A percentile compares a stretch with the other conserved stretches of the same genome.
Evolutionary conservation across 2,113 vertebrate species (phyloP).

Genomic region (Camelus dromedarius): DNA sequence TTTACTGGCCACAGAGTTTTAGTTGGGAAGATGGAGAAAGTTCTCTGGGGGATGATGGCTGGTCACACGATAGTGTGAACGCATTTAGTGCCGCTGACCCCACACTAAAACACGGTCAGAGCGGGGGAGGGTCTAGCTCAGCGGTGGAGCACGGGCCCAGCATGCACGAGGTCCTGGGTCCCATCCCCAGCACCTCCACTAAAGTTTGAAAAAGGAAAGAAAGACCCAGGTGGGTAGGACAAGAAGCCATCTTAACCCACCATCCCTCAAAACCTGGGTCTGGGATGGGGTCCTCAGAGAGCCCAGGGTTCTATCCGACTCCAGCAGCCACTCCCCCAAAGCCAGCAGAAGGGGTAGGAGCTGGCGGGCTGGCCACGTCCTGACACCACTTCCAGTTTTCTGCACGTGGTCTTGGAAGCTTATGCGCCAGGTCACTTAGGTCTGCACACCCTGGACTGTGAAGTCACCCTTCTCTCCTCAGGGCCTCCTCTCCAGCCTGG

Average conservation of each 20-base stretch:
- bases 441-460: background rate
- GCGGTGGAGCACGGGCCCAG: no score
- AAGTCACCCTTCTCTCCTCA: background rate
- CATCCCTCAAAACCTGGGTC: background rate
- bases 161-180: no score
- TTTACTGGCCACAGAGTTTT: background rate
- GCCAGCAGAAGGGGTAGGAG: background rate
- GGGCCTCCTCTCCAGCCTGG: background rate
- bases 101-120: background rate
- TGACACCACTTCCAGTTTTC: background rate
- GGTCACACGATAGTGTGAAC: no score
- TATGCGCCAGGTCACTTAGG: background rate
- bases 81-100: background rate
- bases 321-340: background rate
- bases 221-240: rapidly evolving
- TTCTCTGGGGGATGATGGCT: background rate
- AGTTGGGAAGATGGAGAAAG: background rate
- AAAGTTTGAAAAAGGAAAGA: background rate
- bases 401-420: background rate
- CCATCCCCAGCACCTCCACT: no score
- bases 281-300: background rate
- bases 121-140: background rate
- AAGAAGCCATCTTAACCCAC: background rate
- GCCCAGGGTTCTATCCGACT: background rate
- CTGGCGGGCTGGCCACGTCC: background rate